phyloP scores from a whole-genome alignment of 2,797 vertebrate species.

The Remorina albescens region DNA sequence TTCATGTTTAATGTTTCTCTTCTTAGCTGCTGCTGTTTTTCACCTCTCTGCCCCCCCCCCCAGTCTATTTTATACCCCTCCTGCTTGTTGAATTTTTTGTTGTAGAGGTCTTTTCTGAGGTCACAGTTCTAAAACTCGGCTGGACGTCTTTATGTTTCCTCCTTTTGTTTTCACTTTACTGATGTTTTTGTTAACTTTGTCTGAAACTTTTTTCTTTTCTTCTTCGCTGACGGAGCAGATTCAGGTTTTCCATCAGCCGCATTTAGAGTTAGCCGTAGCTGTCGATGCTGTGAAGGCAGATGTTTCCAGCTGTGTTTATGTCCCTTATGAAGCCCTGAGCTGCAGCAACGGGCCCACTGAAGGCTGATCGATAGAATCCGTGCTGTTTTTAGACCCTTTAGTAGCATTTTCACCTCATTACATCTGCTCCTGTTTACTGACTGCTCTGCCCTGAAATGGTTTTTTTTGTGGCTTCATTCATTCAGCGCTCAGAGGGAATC shows the following conservation, averaged over 20 bases:
- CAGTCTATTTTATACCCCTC: conserved; percentile 7
- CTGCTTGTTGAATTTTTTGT: conserved; percentile 38
- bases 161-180: too few relatives aligned
- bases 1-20: not conserved
- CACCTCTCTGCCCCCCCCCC: too few relatives aligned
- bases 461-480: not conserved
- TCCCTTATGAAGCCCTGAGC: not conserved
- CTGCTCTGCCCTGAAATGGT: not conserved
- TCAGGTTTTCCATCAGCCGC: not conserved
- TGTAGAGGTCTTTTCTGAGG: not conserved
- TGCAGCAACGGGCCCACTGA: not conserved
- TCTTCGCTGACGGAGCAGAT: not conserved
- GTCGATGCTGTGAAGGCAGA: conserved; percentile 2
- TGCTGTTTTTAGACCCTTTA: not conserved
- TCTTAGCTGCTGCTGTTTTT: not conserved
- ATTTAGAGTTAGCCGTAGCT: not conserved
- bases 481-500: too few relatives aligned
- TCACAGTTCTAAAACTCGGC: not conserved
- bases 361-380: conserved; percentile 32
- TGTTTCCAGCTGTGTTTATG: not conserved
- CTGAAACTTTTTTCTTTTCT: not conserved
- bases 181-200: not conserved
- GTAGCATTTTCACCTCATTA: conserved; percentile 37
- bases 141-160: not conserved
- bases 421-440: not conserved